Evolutionary conservation across 2,797 vertebrate genomes (phyloP).

Genomic region (Antennarius maculatus): DNA sequence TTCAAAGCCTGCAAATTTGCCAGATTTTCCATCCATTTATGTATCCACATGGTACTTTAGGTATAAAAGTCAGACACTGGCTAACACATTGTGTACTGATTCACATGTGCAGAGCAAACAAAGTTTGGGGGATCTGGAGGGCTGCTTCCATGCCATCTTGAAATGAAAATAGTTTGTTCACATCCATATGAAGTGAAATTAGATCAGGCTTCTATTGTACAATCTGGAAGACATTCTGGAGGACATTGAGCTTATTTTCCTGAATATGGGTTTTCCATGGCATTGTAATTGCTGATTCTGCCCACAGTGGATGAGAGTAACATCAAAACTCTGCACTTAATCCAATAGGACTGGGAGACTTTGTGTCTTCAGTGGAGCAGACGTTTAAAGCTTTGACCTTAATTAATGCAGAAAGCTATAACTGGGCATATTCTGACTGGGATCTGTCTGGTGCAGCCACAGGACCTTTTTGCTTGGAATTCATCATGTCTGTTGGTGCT

Average conservation of each 20-base stretch:
- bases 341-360: constrained; percentile 12
- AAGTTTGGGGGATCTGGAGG: constrained; percentile 11
- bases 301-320: constrained; percentile 20
- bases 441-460: not conserved
- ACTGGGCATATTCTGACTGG: not conserved
- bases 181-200: constrained; percentile 51
- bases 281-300: constrained; percentile 39
- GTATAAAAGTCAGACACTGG: not conserved
- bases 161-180: constrained; percentile 52
- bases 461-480: no score
- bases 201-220: constrained; percentile 46
- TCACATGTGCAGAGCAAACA: constrained; percentile 33
- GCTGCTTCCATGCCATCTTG: constrained; percentile 37
- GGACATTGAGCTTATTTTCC: constrained; percentile 33
- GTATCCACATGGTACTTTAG: not conserved
- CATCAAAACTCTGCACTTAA: constrained; percentile 15
- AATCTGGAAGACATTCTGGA: constrained; percentile 46
- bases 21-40: not conserved
- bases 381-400: constrained; percentile 11
- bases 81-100: not conserved
- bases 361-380: constrained; percentile 2
- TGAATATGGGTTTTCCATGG: constrained; percentile 32
- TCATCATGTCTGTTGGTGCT: no score
- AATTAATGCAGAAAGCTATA: not conserved
- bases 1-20: not conserved